Evolutionary conservation across 2,888 invertebrate genomes (phyloP).

Genomic region (Neria commutata): DNA sequence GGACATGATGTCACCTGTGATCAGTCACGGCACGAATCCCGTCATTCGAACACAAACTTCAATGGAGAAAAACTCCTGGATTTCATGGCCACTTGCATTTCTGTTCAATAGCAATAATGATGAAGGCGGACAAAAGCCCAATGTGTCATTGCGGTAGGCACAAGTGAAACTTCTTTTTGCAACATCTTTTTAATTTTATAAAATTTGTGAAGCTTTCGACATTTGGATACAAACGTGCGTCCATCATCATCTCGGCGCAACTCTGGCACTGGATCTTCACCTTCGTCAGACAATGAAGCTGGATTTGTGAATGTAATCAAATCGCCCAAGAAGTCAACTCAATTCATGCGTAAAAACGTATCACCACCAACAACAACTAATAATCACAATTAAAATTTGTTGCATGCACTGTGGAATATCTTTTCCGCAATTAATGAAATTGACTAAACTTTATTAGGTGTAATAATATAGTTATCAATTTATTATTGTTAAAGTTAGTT

Average conservation of each 20-base stretch:
- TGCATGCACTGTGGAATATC: too few species aligned
- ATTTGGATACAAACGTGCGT: slow-evolving; percentile 84
- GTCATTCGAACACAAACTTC: slow-evolving; percentile 59
- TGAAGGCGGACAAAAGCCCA: slow-evolving; percentile 65
- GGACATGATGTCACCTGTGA: slow-evolving; percentile 57
- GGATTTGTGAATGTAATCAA: slow-evolving; percentile 57
- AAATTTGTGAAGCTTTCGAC: slow-evolving; percentile 71
- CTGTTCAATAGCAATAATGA: slow-evolving; percentile 76
- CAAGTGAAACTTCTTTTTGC: not conserved
- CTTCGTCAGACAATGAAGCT: slow-evolving; percentile 64
- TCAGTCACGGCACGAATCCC: slow-evolving; percentile 50
- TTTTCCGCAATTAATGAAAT: too few species aligned
- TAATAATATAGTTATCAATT: too few species aligned
- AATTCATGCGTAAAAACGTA: slow-evolving; percentile 56
- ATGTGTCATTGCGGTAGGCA: slow-evolving; percentile 78
- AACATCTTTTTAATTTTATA: not conserved
- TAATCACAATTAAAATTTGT: slow-evolving; percentile 39
- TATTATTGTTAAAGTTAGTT: too few species aligned
- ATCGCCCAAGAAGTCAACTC: slow-evolving; percentile 65
- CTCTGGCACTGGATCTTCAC: slow-evolving; percentile 69
- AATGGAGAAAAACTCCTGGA: slow-evolving; percentile 76
- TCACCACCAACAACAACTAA: slow-evolving; percentile 44
- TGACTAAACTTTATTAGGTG: too few species aligned
- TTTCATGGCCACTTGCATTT: slow-evolving; percentile 90
- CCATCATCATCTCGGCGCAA: slow-evolving; percentile 70